Evolutionary conservation across 2,888 invertebrate genomes (phyloP).

Genomic region (Reticulitermes lucifugus): DNA sequence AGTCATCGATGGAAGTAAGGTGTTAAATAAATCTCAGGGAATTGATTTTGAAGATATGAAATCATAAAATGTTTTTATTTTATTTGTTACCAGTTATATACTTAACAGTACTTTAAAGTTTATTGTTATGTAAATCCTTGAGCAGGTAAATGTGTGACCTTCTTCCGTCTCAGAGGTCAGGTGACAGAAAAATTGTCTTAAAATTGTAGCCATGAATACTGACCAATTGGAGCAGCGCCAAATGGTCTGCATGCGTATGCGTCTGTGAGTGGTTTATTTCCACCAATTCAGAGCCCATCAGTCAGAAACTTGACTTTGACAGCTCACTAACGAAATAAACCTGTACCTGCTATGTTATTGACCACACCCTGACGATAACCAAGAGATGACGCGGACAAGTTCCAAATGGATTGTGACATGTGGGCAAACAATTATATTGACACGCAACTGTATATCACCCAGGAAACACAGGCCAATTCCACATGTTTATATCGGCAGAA

Average conservation of each 20-base stretch:
- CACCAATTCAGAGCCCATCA: background rate
- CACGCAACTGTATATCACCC: background rate
- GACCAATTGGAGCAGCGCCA: background rate
- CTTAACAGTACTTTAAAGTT: no score
- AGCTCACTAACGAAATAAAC: background rate
- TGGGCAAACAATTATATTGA: constrained; percentile 17
- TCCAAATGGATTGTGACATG: constrained; percentile 28
- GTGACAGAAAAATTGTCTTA: background rate
- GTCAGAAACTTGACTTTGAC: constrained; percentile 2
- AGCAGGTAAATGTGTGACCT: no score
- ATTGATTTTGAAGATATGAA: no score
- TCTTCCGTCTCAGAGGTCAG: background rate
- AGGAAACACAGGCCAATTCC: background rate
- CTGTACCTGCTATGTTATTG: background rate
- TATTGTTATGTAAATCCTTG: no score
- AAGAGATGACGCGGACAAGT: background rate
- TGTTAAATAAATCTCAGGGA: no score
- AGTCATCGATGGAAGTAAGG: no score
- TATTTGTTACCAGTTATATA: no score
- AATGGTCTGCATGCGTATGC: no score
- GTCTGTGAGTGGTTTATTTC: background rate
- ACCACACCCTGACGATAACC: background rate
- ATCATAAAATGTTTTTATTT: no score
- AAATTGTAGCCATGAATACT: background rate
- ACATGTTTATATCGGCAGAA: background rate